Percentiles rank a stretch among this genome's conserved stretches.
Conservation (phyloP, 2,797 vertebrate species). For the Karalla daura region DNA sequence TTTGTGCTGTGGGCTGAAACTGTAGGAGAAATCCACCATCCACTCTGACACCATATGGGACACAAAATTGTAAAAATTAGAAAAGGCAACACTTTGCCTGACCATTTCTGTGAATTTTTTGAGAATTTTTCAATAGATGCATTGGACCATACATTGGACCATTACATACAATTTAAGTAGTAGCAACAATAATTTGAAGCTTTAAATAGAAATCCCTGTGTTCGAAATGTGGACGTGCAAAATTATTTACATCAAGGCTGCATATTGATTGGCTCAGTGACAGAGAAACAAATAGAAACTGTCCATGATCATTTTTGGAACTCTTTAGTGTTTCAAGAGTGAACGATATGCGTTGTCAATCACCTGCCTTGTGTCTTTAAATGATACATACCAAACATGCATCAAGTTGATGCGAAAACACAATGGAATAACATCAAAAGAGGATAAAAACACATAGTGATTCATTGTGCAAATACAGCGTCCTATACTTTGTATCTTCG, state of each 20-base stretch:
- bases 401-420: background rate
- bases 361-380: background rate
- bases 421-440: background rate
- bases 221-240: constrained; percentile 16
- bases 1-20: no score
- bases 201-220: constrained; percentile 31
- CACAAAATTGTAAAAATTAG: background rate
- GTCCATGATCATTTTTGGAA: no score
- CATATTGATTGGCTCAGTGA: constrained; percentile 37
- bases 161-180: background rate
- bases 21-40: no score
- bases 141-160: background rate
- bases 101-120: background rate
- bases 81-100: background rate
- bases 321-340: background rate
- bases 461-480: background rate
- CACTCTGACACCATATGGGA: no score
- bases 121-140: background rate
- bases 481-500: constrained; percentile 8
- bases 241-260: constrained; percentile 3
- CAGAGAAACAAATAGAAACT: constrained; percentile 41
- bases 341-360: background rate
- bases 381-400: background rate
- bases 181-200: background rate
- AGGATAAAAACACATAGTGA: background rate